These are phyloP conservation scores for Drosophila recens DNA, from an alignment of 2,888 invertebrate genomes.

Conservation along the genomic window DNA sequence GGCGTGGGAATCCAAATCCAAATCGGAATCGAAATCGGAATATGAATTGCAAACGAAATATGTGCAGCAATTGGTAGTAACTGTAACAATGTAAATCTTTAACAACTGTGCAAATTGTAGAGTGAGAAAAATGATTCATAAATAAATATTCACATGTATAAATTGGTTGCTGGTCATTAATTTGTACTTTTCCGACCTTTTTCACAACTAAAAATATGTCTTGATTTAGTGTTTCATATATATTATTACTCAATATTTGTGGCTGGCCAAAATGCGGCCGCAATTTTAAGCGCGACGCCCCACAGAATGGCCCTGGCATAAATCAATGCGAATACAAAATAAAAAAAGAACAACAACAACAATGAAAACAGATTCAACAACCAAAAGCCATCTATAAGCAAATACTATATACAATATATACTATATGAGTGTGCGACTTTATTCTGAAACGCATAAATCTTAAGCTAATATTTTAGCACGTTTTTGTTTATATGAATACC, in stretches of 20 bases:
- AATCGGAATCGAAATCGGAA: not conserved
- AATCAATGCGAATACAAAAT: constrained; percentile 56
- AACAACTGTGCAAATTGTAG: constrained; percentile 3
- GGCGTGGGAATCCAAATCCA: constrained; percentile 61
- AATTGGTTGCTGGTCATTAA: constrained; percentile 9
- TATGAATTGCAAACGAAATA: not conserved
- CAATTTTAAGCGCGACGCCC: constrained; percentile 56
- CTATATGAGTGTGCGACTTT: constrained; percentile 6
- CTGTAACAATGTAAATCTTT: not conserved
- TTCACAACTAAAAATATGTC: constrained; percentile 4
- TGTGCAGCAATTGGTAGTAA: not conserved
- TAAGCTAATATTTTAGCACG: constrained; percentile 52
- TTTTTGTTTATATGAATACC: constrained; percentile 3
- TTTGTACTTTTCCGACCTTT: constrained; percentile 5
- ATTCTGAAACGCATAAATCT: constrained; percentile 63
- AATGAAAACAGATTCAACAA: constrained; percentile 12
- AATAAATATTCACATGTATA: not conserved
- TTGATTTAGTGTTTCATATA: constrained; percentile 37
- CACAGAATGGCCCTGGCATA: constrained; percentile 48
- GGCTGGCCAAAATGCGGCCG: constrained; percentile 71
- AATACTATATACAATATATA: constrained; percentile 16
- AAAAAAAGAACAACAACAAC: not conserved
- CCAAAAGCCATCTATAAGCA: constrained; percentile 5
- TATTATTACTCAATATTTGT: constrained; percentile 61
- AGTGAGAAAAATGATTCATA: not conserved